Evolutionary conservation across 2,888 invertebrate genomes (phyloP), one percentile per base, ranked within the genome.

Genomic region (Eucriotettix oculatus): DNA sequence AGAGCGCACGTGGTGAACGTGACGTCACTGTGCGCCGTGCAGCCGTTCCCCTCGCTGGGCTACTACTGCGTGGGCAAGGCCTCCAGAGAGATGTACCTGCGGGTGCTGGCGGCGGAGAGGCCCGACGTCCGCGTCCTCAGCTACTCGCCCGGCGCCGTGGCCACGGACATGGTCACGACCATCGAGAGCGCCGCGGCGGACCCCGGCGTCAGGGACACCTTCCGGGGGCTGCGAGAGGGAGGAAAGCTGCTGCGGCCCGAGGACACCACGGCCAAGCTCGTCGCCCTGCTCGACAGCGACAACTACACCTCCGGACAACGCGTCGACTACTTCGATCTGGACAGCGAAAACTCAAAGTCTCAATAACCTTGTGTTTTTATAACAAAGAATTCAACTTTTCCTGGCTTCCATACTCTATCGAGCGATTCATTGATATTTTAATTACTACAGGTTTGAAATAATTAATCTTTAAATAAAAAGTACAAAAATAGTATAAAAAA

Each of bases 81-180:
- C 0, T 88, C 91, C 0, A 78, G 95, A 57, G 90, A 95, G 70
- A 86, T 93, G 84, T 90, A 86, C 72, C 93, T 96, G 69, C 82
- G 82, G 69, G 73, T 87, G 5, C 75, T 95, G 59, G 91, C 93
- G 0, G 76, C 81, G 58, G 96, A 96, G 74, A 85, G 89, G 68
- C 81, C 82, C 12, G 73, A 82, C 48, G 72, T 87, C 1, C 76
- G 83, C 63, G 87, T 95, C 12, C 72, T 97, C 54, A 95, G 86
- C 73, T 97, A 95, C 74, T 86, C 92, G 0, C 96, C 97, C 0
- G 96, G 96, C 14, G 92, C 94, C 0, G 87, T 96, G 1, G 83
- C 90, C 66, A 97, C 96, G 0, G 86, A 89, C 59, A 96, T 97
- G 95, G 82, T 88, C 58, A 75, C 48, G 48, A 12, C 12, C 14